Conservation (phyloP, 1,140 invertebrate genomes). For the Drosophila mayri region DNA sequence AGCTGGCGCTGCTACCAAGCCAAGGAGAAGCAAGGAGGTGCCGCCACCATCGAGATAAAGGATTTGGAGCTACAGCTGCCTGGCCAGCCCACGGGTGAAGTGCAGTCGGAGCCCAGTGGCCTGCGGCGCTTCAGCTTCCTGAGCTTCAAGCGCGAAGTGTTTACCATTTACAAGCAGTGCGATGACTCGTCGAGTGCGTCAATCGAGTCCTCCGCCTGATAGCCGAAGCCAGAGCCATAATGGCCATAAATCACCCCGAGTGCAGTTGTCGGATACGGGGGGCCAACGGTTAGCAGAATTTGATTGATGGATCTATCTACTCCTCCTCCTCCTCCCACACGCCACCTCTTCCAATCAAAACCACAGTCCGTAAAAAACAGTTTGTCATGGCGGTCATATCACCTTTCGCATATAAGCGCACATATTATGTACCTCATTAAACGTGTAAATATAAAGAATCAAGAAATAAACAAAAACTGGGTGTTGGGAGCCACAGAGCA, state of each 20-base stretch:
- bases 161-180: conserved; percentile 38
- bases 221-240: conserved; percentile 6
- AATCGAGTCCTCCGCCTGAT: conserved; percentile 56
- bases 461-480: conserved; percentile 24
- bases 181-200: conserved; percentile 47
- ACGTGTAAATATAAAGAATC: conserved; percentile 28
- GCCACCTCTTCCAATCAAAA: conserved; percentile 3
- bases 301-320: conserved; percentile 50
- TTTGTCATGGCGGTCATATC: conserved; percentile 33
- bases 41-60: background rate
- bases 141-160: conserved; percentile 34
- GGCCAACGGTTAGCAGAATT: conserved; percentile 50
- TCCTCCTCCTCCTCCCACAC: background rate
- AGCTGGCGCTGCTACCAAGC: conserved; percentile 53
- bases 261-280: conserved; percentile 33
- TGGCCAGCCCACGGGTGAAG: background rate
- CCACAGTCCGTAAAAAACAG: conserved; percentile 13
- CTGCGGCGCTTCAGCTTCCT: conserved; percentile 21
- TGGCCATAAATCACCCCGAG: conserved; percentile 52
- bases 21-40: background rate
- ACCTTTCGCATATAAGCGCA: conserved; percentile 12
- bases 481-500: conserved; percentile 15
- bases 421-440: conserved; percentile 38
- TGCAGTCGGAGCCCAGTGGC: conserved; percentile 18
- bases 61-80: conserved; percentile 12